These are phyloP conservation scores for Hesperia comma DNA, from an alignment of 2,888 invertebrate genomes.

Conservation along the genomic window DNA sequence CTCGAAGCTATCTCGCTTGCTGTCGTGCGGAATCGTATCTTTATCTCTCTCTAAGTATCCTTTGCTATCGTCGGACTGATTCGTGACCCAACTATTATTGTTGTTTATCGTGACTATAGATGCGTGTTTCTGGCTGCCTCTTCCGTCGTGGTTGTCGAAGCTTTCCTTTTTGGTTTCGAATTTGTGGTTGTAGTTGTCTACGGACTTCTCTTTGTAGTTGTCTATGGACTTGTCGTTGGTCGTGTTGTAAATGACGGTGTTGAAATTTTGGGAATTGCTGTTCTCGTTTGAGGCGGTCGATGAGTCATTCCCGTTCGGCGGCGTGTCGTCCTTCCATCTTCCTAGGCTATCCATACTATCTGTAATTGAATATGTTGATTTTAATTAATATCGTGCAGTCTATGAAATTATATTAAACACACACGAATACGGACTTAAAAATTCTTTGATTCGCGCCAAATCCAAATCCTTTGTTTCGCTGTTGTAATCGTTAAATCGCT, in stretches of 20 bases:
- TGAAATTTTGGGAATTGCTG: conserved; percentile 67
- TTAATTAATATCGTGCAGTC: neutral
- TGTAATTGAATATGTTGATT: conserved; percentile 48
- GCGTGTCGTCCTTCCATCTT: conserved; percentile 81
- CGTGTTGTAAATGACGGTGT: conserved; percentile 79
- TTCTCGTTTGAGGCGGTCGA: conserved; percentile 69
- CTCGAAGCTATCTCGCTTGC: conserved; percentile 82
- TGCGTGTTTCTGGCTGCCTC: conserved; percentile 72
- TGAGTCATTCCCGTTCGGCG: conserved; percentile 79
- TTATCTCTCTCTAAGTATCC: conserved; percentile 78
- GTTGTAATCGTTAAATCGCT: conserved; percentile 32
- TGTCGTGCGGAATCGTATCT: conserved; percentile 76
- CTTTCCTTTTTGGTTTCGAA: conserved; percentile 57
- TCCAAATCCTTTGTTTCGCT: too few relatives aligned
- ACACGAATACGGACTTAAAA: too few relatives aligned
- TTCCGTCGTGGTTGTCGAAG: conserved; percentile 61
- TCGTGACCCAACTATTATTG: conserved; percentile 79
- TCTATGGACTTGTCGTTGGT: conserved; percentile 53
- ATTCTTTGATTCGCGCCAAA: too few relatives aligned
- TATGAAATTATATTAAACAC: too few relatives aligned
- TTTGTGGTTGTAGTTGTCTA: conserved; percentile 57
- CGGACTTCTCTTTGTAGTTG: conserved; percentile 63
- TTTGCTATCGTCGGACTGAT: conserved; percentile 80
- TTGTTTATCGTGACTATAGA: conserved; percentile 80
- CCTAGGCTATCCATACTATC: conserved; percentile 82